These are phyloP conservation scores for Nyctibius grandis DNA, from an alignment of 2,797 vertebrate species.

Conservation along the genomic window DNA sequence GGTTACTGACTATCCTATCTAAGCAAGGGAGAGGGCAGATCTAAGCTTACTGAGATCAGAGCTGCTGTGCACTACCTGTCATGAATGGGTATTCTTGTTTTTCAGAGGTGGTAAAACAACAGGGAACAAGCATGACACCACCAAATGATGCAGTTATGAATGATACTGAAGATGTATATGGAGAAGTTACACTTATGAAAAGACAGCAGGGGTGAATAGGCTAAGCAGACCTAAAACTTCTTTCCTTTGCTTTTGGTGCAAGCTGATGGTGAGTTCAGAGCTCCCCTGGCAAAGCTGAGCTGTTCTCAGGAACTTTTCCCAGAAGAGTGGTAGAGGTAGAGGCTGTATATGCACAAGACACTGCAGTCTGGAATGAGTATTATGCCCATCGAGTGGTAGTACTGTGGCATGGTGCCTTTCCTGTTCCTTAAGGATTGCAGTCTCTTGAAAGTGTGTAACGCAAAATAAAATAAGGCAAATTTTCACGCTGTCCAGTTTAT, in stretches of 20 bases:
- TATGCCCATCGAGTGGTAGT: not conserved
- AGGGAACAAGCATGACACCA: not conserved
- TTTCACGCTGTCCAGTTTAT: not conserved
- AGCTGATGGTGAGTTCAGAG: not conserved
- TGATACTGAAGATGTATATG: not conserved
- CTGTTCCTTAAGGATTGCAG: not conserved
- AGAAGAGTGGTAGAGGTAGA: not conserved
- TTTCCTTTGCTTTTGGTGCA: not conserved
- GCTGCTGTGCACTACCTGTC: not conserved
- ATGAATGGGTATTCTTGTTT: not conserved
- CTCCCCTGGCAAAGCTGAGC: not conserved
- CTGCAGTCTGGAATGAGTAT: not conserved
- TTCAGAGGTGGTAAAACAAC: not conserved
- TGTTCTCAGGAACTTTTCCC: not conserved
- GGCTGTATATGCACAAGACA: not conserved
- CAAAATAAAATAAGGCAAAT: not conserved
- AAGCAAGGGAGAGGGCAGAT: not conserved
- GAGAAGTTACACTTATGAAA: not conserved
- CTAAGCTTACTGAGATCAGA: not conserved
- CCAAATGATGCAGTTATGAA: not conserved
- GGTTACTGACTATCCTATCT: not conserved
- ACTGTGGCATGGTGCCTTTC: not conserved
- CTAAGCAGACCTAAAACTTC: not conserved
- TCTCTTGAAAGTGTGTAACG: not conserved
- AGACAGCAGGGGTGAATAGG: not conserved